Percentiles rank a stretch among this genome's conserved stretches.
phyloP scores from a whole-genome alignment of 2,113 vertebrate genomes.

The Eurystomus gularis region DNA sequence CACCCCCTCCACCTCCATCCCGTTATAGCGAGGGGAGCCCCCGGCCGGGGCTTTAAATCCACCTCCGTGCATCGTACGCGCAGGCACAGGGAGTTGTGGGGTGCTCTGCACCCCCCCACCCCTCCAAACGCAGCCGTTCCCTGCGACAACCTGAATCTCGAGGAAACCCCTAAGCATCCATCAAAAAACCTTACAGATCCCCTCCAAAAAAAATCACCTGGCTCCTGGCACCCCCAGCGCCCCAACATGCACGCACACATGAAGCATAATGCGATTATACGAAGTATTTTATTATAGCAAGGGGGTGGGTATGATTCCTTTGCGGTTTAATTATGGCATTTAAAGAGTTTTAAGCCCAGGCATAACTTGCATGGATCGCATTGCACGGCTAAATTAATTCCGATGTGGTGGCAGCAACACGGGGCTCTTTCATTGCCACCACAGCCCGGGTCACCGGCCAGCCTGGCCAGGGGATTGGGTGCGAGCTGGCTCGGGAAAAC shows the following conservation, averaged over 20 bases:
- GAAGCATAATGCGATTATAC: constrained; percentile 46
- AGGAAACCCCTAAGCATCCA: neutral
- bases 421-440: constrained; percentile 38
- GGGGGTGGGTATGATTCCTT: constrained; percentile 45
- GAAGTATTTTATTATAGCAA: constrained; percentile 71
- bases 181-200: neutral
- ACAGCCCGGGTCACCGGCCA: neutral
- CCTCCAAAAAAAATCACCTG: neutral
- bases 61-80: fast-evolving
- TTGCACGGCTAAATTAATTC: constrained; percentile 38
- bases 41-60: neutral
- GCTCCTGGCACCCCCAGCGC: neutral
- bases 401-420: neutral
- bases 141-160: neutral
- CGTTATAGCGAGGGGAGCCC: neutral
- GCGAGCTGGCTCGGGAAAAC: neutral
- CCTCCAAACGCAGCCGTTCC: neutral
- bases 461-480: neutral
- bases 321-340: constrained; percentile 67
- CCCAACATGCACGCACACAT: neutral
- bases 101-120: neutral
- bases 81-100: neutral
- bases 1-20: neutral
- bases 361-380: constrained; percentile 45
- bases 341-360: constrained; percentile 57